These are phyloP conservation scores for Andrena minutula DNA, from an alignment of 2,888 invertebrate genomes.

Conservation along the genomic window DNA sequence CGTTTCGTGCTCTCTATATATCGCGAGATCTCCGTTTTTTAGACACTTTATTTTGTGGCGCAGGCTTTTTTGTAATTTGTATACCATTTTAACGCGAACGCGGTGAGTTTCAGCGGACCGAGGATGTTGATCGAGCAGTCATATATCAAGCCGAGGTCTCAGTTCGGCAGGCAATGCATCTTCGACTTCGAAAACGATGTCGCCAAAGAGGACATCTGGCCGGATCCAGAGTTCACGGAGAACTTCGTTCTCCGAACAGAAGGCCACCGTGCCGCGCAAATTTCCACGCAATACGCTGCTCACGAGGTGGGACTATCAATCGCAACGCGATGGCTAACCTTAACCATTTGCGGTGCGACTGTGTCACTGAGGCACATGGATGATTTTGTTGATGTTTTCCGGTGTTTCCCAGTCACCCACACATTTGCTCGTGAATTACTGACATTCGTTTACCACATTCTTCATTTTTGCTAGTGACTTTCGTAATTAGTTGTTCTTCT, in stretches of 20 bases:
- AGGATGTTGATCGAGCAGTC: slow-evolving; percentile 86
- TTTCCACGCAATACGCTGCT: slow-evolving; percentile 87
- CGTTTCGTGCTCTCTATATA: neutral
- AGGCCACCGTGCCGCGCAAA: slow-evolving; percentile 88
- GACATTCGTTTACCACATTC: too few species aligned
- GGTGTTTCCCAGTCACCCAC: too few species aligned
- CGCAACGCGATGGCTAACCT: slow-evolving; percentile 13
- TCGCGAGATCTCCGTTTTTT: slow-evolving; percentile 34
- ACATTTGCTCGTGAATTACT: too few species aligned
- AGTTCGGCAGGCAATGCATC: slow-evolving; percentile 90
- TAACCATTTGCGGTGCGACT: too few species aligned
- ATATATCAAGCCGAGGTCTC: slow-evolving; percentile 89
- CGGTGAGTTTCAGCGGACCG: neutral
- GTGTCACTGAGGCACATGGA: too few species aligned
- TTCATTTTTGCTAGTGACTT: too few species aligned
- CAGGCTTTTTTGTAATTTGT: slow-evolving; percentile 19
- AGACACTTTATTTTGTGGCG: slow-evolving; percentile 39
- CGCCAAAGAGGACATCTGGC: slow-evolving; percentile 77
- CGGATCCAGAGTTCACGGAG: slow-evolving; percentile 87
- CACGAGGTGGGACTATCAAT: slow-evolving; percentile 87
- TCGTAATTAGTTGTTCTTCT: too few species aligned
- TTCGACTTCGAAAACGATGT: slow-evolving; percentile 89
- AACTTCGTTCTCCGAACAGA: slow-evolving; percentile 88
- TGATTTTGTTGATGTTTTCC: too few species aligned
- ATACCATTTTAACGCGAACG: slow-evolving; percentile 5